phyloP scores from a whole-genome alignment of 1,140 invertebrate species.

The Hypothenemus hampei region DNA sequence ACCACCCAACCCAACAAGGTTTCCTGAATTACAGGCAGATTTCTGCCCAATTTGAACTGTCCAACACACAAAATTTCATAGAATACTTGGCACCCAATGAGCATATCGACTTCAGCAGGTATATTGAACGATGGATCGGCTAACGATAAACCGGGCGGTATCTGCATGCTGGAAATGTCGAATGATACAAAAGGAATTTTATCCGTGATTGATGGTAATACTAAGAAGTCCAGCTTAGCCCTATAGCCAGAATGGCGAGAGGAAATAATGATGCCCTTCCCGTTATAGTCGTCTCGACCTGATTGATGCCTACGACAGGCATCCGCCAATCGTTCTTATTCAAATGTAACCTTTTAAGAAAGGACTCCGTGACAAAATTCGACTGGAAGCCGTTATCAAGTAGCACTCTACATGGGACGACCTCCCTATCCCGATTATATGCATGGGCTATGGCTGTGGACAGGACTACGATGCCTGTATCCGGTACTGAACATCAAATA shows the following conservation, averaged over 20 bases:
- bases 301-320: slow-evolving; percentile 13
- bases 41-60: slow-evolving; percentile 30
- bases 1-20: slow-evolving; percentile 38
- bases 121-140: slow-evolving; percentile 35
- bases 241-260: slow-evolving; percentile 7
- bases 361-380: slow-evolving; percentile 11
- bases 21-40: slow-evolving; percentile 33
- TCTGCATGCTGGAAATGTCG: slow-evolving; percentile 3
- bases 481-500: too few relatives aligned
- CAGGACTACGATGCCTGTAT: too few relatives aligned
- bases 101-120: slow-evolving; percentile 32
- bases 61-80: slow-evolving; percentile 34
- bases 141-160: slow-evolving; percentile 15
- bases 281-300: slow-evolving; percentile 4
- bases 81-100: slow-evolving; percentile 37
- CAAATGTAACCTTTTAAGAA: slow-evolving; percentile 16
- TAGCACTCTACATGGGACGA: slow-evolving; percentile 3
- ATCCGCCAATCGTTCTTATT: neutral
- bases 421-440: neutral
- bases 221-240: slow-evolving; percentile 15
- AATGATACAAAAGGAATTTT: slow-evolving; percentile 13
- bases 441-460: slow-evolving; percentile 13
- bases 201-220: slow-evolving; percentile 14
- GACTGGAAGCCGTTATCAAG: slow-evolving; percentile 25
- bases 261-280: slow-evolving; percentile 3